Base-by-base conservation (phyloP, 2,113 vertebrate genomes). In the Phalacrocorax carbo region DNA sequence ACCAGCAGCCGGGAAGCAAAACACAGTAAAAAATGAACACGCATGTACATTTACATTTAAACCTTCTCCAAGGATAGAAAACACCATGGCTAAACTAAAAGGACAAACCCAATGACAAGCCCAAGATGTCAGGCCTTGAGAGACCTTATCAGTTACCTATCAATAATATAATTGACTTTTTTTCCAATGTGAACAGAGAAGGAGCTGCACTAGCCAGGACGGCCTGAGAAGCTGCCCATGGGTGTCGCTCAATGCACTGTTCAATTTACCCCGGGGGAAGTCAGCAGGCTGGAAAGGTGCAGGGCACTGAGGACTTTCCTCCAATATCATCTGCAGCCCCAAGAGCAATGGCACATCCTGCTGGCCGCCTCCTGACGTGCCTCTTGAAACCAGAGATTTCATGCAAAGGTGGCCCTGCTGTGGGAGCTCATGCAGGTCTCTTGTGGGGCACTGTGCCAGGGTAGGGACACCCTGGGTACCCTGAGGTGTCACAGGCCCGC, bases 81-180 rank as follows among this genome's bases (percentile, higher is more conserved):
- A 88, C 69, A 57, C 85, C 64, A 49, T 55, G 79, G 52, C 69
- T 85, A 65, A 95, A 96, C 36, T 61, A 75, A 84, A 93, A 92
- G 86, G 91, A 96, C 92, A 91, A 79, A 94, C 51, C 51, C 68
- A 81, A 48, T 69, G 86, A 84, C 40, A 76, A 86, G 68, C 71
- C 60, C 54, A 61, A 51, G 30, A 79, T 52, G 61, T 64, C 77
- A 84, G 77, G 72, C 40, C 78, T 76, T 42, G 48, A 54, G 68
- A 94, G 72, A 82, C 92, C 5, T 15, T 78, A 93, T 60, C 80
- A 42, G 91, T 86, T 87, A 78, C 58, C 83, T 91, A 79, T 76
- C 86, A 87, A 57, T 83, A 68, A 92, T 32, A 38, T 4, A 90
- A 95, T 29, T 23, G 60, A 77, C 62, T 78, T 82, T 38, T 92